Percentiles rank a stretch among this genome's conserved stretches.
Conservation (phyloP, 2,113 vertebrate genomes). For the Marmota monax region DNA sequence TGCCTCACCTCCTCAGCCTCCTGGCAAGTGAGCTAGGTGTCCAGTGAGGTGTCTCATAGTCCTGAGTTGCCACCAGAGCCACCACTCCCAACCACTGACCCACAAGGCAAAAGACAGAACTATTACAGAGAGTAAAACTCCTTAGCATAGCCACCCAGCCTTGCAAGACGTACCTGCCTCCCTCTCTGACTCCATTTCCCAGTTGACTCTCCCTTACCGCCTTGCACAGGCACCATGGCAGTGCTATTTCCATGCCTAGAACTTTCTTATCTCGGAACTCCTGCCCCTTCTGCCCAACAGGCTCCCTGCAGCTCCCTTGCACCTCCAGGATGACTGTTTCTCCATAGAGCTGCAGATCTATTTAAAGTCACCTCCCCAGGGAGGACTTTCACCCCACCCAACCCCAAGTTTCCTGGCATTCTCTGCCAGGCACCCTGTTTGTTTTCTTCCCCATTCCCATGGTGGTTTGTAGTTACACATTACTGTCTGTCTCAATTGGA, state of each 20-base stretch:
- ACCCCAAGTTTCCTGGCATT: background rate
- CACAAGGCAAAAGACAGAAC: slow-evolving; percentile 22
- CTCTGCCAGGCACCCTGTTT: background rate
- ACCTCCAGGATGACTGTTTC: no score
- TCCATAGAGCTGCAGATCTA: background rate
- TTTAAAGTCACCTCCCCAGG: background rate
- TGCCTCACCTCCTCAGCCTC: background rate
- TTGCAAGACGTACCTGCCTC: background rate
- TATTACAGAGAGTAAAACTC: background rate
- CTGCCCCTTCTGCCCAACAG: background rate
- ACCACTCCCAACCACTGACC: background rate
- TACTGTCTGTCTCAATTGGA: background rate
- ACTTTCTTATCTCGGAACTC: background rate
- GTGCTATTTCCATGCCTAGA: background rate
- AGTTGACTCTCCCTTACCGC: no score
- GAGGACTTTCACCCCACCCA: background rate
- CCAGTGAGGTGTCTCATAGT: background rate
- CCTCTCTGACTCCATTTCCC: background rate
- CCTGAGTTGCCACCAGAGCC: background rate
- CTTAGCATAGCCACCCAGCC: background rate
- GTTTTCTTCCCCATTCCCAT: background rate
- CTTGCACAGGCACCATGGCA: background rate
- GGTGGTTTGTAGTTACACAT: background rate
- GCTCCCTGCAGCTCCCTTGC: background rate
- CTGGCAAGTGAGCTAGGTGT: background rate